Evolutionary conservation across 2,797 vertebrate species (phyloP).

Genomic region (Argya squamiceps): DNA sequence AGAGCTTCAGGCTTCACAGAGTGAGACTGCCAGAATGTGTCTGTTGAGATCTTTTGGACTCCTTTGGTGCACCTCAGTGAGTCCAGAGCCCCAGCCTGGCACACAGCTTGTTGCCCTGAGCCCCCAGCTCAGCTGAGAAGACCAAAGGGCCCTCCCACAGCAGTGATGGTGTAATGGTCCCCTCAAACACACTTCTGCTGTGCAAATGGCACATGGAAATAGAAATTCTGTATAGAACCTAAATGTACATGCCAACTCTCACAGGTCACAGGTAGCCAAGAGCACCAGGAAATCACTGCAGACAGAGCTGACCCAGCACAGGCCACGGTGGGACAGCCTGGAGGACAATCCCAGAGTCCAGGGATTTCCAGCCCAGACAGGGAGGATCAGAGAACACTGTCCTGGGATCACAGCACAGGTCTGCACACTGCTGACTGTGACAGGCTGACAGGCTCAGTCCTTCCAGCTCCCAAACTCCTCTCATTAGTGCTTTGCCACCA

Average conservation of each 20-base stretch:
- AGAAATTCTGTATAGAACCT: fast-evolving
- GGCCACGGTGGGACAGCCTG: background rate
- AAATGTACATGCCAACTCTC: no score
- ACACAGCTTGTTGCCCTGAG: background rate
- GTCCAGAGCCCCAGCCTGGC: background rate
- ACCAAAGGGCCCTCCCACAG: background rate
- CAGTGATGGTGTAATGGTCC: background rate
- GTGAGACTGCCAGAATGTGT: background rate
- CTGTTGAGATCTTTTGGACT: background rate
- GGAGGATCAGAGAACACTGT: background rate
- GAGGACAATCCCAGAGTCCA: no score
- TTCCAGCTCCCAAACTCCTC: background rate
- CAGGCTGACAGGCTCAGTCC: background rate
- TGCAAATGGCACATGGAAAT: background rate
- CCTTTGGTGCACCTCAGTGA: background rate
- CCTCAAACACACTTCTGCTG: background rate
- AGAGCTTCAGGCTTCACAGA: background rate
- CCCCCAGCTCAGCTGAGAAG: background rate
- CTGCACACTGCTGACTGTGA: background rate
- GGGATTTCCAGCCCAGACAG: background rate
- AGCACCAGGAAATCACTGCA: background rate
- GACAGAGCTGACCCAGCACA: background rate
- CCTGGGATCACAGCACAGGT: fast-evolving
- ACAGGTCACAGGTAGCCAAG: background rate
- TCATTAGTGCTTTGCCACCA: background rate